Base-by-base conservation (phyloP, 2,113 vertebrate species). In the Verasper variegatus region DNA sequence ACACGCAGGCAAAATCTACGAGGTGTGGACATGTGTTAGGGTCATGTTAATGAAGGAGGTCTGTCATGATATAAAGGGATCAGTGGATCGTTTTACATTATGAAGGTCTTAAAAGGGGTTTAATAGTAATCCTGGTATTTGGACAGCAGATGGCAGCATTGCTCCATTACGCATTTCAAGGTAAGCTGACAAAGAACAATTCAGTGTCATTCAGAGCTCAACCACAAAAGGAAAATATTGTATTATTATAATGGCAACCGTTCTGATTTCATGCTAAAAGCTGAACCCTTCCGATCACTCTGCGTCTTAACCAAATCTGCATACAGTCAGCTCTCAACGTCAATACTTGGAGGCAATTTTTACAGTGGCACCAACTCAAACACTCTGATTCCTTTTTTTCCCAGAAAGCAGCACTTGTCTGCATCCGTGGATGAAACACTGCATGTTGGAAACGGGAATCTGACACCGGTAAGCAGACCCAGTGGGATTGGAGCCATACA, bases 81-180 rank as follows among this genome's bases (percentile, higher is more conserved):
- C 5, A 45, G 55, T 4, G 56, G 51, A 61, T 78, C 2, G 15
- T 56, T 75, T 79, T 55, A 55, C 45, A 60, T 15, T 0, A 20
- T 10, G 4, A 58, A 56, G n/a, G 23, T 10, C 23, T n/a, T 61
- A 5, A 21, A 37, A 68, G 64, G n/a, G 2, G 2, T 66, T 65
- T n/a, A n/a, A 6, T 27, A 60, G 74, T 73, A 76, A 51, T 74
- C 10, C 3, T 5, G 31, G 3, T 1, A 49, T 37, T 20, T 51
- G 18, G 4, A 87, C 91, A 89, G 64, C 78, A 92, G 90, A 72
- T 86, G 85, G 82, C 49, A 67, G 37, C 6, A 3, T 72, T 68
- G 59, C n/a, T 42, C 71, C 20, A 56, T 76, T 59, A 23, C 14
- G 62, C 1, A 20, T 47, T 26, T 81, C 11, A 56, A 27, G 42